phyloP scores from a whole-genome alignment of 2,888 invertebrate genomes.

The Eledona agricola region DNA sequence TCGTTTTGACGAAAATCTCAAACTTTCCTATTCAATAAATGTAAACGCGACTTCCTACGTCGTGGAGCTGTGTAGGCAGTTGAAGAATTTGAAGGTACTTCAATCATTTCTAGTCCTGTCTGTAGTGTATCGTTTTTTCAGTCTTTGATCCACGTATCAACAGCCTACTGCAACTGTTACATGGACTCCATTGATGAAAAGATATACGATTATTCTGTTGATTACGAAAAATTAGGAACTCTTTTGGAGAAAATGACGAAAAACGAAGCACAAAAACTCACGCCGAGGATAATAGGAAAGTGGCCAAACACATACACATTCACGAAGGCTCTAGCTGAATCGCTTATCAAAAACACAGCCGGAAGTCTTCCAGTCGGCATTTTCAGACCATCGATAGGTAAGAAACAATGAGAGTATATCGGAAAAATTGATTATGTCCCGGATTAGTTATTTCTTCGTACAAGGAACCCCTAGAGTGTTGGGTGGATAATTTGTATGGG shows the following conservation, averaged over 20 bases:
- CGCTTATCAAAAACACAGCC: conserved; percentile 69
- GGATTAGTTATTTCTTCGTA: conserved; percentile 49
- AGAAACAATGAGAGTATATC: conserved; percentile 3
- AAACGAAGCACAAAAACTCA: conserved; percentile 48
- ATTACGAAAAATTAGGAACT: conserved; percentile 61
- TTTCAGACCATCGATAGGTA: conserved; percentile 83
- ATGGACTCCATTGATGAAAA: conserved; percentile 70
- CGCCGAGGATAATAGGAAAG: conserved; percentile 66
- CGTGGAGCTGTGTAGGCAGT: conserved; percentile 75
- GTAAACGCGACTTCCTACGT: conserved; percentile 80
- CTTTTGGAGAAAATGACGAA: conserved; percentile 61
- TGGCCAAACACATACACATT: conserved; percentile 90
- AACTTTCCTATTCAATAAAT: conserved; percentile 80
- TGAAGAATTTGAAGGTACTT: conserved; percentile 74
- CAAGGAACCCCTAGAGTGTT: conserved; percentile 64
- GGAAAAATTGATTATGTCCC: neutral
- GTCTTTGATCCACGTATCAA: conserved; percentile 80
- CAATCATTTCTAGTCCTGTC: neutral
- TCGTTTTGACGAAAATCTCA: conserved; percentile 84
- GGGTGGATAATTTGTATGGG: conserved; percentile 77
- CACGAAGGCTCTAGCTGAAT: conserved; percentile 86
- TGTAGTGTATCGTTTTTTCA: conserved; percentile 53
- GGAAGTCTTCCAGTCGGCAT: conserved; percentile 76
- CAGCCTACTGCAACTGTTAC: conserved; percentile 82
- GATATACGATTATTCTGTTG: conserved; percentile 71